Evolutionary conservation across 1,140 invertebrate genomes (phyloP).

Genomic region (Cheumatopsyche charites): DNA sequence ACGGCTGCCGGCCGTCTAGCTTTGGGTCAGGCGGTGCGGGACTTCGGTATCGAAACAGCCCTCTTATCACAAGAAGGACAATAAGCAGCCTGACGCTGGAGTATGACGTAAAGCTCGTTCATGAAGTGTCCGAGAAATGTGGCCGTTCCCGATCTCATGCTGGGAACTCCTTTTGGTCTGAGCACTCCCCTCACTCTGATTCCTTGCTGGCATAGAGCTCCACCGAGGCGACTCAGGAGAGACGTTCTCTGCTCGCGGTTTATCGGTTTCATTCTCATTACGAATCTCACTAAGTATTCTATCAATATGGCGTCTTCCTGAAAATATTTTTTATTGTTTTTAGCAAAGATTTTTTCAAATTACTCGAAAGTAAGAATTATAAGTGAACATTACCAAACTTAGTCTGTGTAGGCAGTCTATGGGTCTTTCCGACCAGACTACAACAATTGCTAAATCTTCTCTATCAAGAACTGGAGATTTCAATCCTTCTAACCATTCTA

Average conservation of each 20-base stretch:
- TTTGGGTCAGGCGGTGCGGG: conserved; percentile 13
- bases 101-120: conserved; percentile 15
- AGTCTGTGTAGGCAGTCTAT: conserved; percentile 69
- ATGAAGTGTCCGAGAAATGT: conserved; percentile 50
- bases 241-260: conserved; percentile 63
- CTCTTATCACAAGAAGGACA: conserved; percentile 30
- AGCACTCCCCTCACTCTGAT: conserved; percentile 62
- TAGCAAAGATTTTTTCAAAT: neutral
- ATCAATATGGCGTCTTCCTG: conserved; percentile 70
- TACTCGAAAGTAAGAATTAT: neutral
- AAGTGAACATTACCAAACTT: conserved; percentile 60
- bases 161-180: conserved; percentile 56
- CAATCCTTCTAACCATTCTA: conserved; percentile 74
- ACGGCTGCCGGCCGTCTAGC: conserved; percentile 6
- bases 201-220: conserved; percentile 70
- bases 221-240: conserved; percentile 67
- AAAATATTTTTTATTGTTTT: conserved; percentile 46
- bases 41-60: conserved; percentile 7
- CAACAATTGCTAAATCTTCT: conserved; percentile 72
- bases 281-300: conserved; percentile 76
- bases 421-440: conserved; percentile 64
- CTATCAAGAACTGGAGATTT: conserved; percentile 70
- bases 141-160: conserved; percentile 41
- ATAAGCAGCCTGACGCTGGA: conserved; percentile 12
- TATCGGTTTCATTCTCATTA: conserved; percentile 69